phyloP scores from a whole-genome alignment of 2,113 vertebrate species.

The Lichenostomus cassidix region DNA sequence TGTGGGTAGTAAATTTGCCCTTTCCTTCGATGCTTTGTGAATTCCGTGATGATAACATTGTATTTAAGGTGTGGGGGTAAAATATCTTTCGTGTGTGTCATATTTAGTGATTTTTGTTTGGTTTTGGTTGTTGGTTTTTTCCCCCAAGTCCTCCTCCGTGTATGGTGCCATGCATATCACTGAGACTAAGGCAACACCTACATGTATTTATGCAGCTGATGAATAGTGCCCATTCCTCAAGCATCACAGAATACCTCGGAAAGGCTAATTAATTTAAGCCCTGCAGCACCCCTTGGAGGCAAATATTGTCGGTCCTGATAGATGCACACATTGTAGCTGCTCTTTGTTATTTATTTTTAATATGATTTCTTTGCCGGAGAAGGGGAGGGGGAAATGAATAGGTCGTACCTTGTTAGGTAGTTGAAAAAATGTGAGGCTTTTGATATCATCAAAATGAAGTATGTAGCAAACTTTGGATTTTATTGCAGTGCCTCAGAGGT shows the following conservation, averaged over 20 bases:
- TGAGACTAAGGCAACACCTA: slow-evolving; percentile 16
- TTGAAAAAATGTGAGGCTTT: neutral
- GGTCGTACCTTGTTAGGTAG: neutral
- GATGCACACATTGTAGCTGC: neutral
- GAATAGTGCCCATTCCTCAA: neutral
- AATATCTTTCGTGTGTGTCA: neutral
- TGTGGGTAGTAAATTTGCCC: neutral
- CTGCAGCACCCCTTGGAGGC: slow-evolving; percentile 46
- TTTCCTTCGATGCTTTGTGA: neutral
- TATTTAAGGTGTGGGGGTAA: neutral
- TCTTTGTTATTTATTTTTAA: slow-evolving; percentile 37
- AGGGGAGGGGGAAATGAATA: neutral
- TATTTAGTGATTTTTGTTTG: neutral
- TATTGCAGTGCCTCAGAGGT: neutral
- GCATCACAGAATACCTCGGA: neutral
- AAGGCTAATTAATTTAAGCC: slow-evolving; percentile 58
- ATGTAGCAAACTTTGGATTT: slow-evolving; percentile 5
- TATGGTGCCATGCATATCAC: neutral
- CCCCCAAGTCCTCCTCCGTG: neutral
- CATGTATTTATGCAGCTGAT: slow-evolving; percentile 4
- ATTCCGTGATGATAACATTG: neutral
- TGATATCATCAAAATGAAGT: neutral
- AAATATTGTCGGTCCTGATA: slow-evolving; percentile 21
- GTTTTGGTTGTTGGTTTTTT: neutral
- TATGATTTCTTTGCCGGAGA: neutral